phyloP scores from a whole-genome alignment of 2,113 vertebrate genomes.

The Collichthys lucidus region DNA sequence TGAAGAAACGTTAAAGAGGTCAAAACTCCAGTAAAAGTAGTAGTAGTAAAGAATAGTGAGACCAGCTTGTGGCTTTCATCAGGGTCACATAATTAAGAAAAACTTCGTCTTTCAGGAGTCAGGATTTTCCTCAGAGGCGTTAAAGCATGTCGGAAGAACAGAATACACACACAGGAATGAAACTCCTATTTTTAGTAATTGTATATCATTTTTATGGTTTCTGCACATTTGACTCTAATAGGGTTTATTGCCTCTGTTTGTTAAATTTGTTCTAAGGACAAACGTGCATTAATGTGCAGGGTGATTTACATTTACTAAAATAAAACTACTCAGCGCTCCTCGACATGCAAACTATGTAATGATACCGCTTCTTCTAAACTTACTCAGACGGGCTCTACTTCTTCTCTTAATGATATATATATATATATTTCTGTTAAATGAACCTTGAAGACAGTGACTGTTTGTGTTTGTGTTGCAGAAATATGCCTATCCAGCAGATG shows the following conservation, averaged over 20 bases:
- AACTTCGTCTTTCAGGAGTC: not conserved
- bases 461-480: slow-evolving; percentile 74
- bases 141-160: not conserved
- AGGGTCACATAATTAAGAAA: not conserved
- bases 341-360: no score
- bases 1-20: not conserved
- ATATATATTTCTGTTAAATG: slow-evolving; percentile 18
- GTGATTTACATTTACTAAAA: no score
- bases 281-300: no score
- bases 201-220: no score
- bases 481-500: slow-evolving; percentile 87
- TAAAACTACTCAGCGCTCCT: no score
- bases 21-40: not conserved
- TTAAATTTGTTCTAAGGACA: no score
- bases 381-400: no score
- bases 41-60: not conserved
- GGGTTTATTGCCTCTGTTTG: no score
- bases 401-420: not conserved
- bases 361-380: no score
- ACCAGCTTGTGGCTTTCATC: not conserved
- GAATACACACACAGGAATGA: not conserved
- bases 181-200: not conserved
- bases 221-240: no score
- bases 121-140: not conserved
- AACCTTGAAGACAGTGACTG: not conserved